Evolutionary conservation across 2,113 vertebrate genomes (phyloP), one percentile per base, ranked within the genome.

Genomic region (Cyanistes caeruleus): DNA sequence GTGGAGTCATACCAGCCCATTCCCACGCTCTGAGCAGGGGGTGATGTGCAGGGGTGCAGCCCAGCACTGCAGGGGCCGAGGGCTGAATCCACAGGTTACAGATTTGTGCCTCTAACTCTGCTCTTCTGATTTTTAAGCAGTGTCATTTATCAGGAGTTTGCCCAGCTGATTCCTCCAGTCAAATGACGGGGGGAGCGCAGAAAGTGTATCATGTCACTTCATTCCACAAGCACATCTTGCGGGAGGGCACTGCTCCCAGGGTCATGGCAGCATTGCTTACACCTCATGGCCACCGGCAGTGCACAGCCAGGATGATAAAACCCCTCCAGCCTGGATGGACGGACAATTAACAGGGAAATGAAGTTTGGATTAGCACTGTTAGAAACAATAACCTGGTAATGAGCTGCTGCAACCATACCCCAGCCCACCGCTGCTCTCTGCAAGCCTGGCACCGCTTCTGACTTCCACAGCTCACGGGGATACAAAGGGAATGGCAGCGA

Each of bases 341-440:
- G 67, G 82, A 97, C 95, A 93, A 96, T 55, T 90, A 70, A 74
- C 78, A 49, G 56, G 93, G 93, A 96, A 90, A 95, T 92, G 87
- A 85, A 88, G 67, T 80, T 72, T 87, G 96, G 92, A 95, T 90
- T 84, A 92, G 92, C 72, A 58, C 95, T 1, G 33, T 92, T 80
- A 96, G 92, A 96, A 97, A 96, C 95, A 96, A 97, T 90, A 96
- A 95, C 87, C 87, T 48, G 25, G 52, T 79, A 87, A 96, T 97
- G 78, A 80, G 95, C 92, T 96, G 86, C 53, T 64, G 94, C 93
- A 95, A 48, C 89, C 94, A 65, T 51, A 79, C 20, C 80, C 64
- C 84, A 91, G 84, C 81, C 80, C 60, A 87, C 78, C 2, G 83
- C 96, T 98, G 95, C 84, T 49, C 52, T 58, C 78, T 55, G 82